Base-by-base conservation (phyloP, 2,888 invertebrate genomes). In the Aquatica leii region DNA sequence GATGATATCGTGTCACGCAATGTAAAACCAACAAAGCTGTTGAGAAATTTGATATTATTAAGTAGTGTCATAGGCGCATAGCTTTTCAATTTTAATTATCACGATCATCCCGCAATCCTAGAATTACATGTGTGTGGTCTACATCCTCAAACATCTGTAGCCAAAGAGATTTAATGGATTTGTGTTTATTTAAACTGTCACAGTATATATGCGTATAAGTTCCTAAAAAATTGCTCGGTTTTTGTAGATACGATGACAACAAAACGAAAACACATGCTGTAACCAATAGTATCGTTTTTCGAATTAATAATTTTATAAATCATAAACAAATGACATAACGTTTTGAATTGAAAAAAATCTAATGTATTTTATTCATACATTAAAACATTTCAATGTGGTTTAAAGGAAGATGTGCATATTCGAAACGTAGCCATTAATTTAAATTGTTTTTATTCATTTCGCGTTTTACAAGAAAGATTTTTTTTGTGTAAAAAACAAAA, bases 101-200 rank as follows among this genome's bases (percentile, higher is more conserved):
- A 17, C 40, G 51, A 59, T 61, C 43, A 48, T 35, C 21, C 18
- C 12, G 2, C n/a, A 58, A 57, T 40, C 35, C 17, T 24, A 51
- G 14, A 18, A 24, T 8, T 12, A 17, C 24, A 53, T 51, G 67
- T 61, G 71, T 63, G 71, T 69, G 71, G 71, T 69, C 71, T 41
- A 58, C 40, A 54, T 64, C 62, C 65, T 60, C 59, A 41, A 66
- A 67, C 69, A 68, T 67, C 56, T 69, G 68, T 57, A 62, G 40
- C 58, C 60, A 62, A 63, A 63, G 65, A 69, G 66, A 69, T 68
- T 69, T 74, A 74, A 74, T 74, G 74, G 74, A 72, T 69, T 68
- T 67, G 58, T 73, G 74, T 74, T 73, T 74, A 64, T 73, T 74
- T 73, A 73, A 68, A 61, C 34, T 56, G 58, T 54, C 62, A 63